Evolutionary conservation across 1,140 invertebrate species (phyloP).

Genomic region (Drosophila sturtevanti): DNA sequence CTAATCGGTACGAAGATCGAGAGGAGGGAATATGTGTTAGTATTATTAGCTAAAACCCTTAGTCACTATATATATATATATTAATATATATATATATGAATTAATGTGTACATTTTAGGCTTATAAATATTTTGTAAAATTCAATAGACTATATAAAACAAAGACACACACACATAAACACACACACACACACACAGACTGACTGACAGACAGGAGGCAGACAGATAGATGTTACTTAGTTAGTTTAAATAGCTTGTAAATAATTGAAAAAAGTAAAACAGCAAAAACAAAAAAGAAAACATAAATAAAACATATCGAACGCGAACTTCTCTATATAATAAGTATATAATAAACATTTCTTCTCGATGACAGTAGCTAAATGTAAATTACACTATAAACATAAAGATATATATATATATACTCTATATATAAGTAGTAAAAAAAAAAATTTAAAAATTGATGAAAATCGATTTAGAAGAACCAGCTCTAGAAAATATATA

Average conservation of each 20-base stretch:
- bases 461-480: too few species aligned
- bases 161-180: not conserved
- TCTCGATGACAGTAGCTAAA: not conserved
- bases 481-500: not conserved
- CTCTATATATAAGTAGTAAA: not conserved
- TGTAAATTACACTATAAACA: not conserved
- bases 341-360: not conserved
- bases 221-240: not conserved
- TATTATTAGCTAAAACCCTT: slow-evolving; percentile 68
- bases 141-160: not conserved
- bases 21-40: slow-evolving; percentile 34
- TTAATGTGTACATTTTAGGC: not conserved
- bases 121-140: not conserved
- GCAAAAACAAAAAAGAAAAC: not conserved
- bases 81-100: too few species aligned
- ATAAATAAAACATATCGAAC: not conserved
- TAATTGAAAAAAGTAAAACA: not conserved
- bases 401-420: not conserved
- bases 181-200: not conserved
- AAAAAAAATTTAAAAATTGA: not conserved
- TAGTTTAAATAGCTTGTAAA: slow-evolving; percentile 1
- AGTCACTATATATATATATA: slow-evolving; percentile 65
- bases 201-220: too few species aligned
- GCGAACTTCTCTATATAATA: not conserved
- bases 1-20: not conserved